A percentile compares a stretch with the other conserved stretches of the same genome.
Evolutionary conservation across 2,113 vertebrate genomes (phyloP).

Genomic region (Thinocorus orbignyianus): DNA sequence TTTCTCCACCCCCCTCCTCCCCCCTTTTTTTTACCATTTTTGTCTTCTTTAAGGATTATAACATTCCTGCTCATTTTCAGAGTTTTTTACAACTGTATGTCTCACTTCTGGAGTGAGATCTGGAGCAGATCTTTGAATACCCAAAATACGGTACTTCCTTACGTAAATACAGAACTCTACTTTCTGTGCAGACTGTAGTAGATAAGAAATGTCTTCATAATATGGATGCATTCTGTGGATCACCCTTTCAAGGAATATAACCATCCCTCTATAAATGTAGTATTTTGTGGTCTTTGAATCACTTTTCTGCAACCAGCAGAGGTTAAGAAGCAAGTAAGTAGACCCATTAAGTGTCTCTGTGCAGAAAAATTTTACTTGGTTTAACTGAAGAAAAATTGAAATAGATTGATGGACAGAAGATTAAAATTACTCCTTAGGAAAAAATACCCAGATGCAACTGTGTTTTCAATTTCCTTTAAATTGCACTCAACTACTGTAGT

Average conservation of each 20-base stretch:
- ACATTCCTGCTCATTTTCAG: not conserved
- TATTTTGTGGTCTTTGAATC: not conserved
- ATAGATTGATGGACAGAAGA: not conserved
- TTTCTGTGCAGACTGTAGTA: not conserved
- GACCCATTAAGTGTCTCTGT: not conserved
- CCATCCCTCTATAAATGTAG: not conserved
- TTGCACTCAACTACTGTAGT: not conserved
- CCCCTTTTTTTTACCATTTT: fast-evolving
- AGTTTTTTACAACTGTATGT: not conserved
- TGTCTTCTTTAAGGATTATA: not conserved
- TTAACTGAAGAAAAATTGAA: not conserved
- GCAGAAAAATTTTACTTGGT: not conserved
- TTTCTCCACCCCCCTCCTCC: too few species aligned
- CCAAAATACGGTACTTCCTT: not conserved
- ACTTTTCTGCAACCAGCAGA: not conserved
- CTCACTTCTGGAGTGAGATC: not conserved
- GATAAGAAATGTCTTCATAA: not conserved
- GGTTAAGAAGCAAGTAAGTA: not conserved
- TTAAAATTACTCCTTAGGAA: not conserved
- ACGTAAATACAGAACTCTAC: not conserved
- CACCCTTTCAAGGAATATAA: not conserved
- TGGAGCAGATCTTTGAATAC: not conserved
- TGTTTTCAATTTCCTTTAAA: not conserved
- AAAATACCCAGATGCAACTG: not conserved
- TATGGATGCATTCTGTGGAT: not conserved